Percentiles rank a stretch among this genome's conserved stretches.
Conservation (phyloP, 2,113 vertebrate species). For the Abramis brama region DNA sequence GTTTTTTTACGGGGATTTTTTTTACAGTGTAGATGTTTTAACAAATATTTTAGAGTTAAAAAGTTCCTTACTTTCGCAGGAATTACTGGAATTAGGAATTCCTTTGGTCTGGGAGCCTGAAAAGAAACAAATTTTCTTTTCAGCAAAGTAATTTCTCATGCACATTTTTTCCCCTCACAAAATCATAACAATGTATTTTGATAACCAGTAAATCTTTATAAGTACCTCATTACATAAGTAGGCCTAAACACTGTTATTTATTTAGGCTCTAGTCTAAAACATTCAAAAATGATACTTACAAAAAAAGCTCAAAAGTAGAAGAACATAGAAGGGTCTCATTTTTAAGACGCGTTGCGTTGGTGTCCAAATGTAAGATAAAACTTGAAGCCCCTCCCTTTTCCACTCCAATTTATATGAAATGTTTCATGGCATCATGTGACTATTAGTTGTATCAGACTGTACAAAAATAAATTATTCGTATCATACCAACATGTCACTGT, state of each 20-base stretch:
- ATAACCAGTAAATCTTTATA: no score
- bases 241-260: neutral
- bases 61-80: neutral
- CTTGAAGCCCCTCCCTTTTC: neutral
- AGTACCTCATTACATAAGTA: no score
- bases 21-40: no score
- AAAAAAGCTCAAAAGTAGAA: neutral
- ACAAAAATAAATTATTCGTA: neutral
- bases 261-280: neutral
- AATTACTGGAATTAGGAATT: neutral
- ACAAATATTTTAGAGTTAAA: neutral
- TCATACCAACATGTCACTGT: neutral
- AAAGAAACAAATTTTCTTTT: neutral
- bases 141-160: neutral
- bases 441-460: neutral
- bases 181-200: no score
- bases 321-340: neutral
- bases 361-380: neutral
- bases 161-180: neutral
- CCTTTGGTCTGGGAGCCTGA: neutral
- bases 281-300: conserved; percentile 22
- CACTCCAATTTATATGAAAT: neutral
- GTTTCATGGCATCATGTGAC: neutral
- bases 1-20: no score
- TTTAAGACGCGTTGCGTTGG: neutral